Base-by-base conservation (phyloP, 2,113 vertebrate genomes). In the Sebastes fasciatus region DNA sequence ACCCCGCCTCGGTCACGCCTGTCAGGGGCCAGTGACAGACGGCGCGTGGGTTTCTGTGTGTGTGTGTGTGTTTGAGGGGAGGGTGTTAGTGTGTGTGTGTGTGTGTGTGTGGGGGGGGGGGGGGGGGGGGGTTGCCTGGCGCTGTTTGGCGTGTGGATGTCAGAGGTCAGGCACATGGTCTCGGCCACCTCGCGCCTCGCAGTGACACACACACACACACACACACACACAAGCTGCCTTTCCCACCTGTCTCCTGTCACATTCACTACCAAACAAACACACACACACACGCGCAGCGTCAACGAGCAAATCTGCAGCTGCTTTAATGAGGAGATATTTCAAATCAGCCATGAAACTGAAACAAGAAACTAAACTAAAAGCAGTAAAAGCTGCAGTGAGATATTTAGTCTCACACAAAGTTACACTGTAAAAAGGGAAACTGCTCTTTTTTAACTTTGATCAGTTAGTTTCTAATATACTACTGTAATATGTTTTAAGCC, bases 91-190 rank as follows among this genome's bases (percentile, higher is more conserved):
- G 34, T 34, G 34, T 34, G 34, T 34, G 34, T 34, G 34, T 34
- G 26, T 26, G 34, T 63, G n/a, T 66, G 34, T 60, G 40, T 42
- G 9, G 45, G 17, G 17, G 61, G 5, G 42, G 2, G 54, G 3
- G 4, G 13, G 43, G 48, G 60, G 42, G 81, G 70, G 74, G 72
- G 60, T 42, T 4, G 61, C 45, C n/a, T 3, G 4, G 48, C 17
- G 57, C 80, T 74, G 86, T 74, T 92, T 90, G 92, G 89, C 89
- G 94, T 91, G 93, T 94, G 93, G 92, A 92, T 85, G 93, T 94
- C 91, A 94, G 61, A 94, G 94, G 92, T 94, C 92, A 91, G 90
- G 84, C 92, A 90, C 92, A 93, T 91, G 93, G 89, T 79, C 87
- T 79, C 55, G n/a, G 88, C 77, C 78, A 80, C 68, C 84, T 80